Conservation (phyloP, 1,140 invertebrate genomes). For the Drosophila burlai region DNA sequence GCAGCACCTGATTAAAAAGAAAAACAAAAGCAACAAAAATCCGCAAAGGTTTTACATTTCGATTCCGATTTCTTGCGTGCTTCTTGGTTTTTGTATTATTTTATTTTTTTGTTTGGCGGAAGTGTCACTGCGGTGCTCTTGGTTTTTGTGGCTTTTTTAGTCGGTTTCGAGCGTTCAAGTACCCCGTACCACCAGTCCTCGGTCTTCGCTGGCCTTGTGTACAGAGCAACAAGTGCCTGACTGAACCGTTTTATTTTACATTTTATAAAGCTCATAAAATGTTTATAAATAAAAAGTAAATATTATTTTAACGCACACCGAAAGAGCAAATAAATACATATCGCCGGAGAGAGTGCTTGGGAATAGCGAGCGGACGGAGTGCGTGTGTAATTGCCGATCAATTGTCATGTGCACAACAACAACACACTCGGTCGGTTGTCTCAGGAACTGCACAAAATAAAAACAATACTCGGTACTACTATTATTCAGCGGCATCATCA, state of each 20-base stretch:
- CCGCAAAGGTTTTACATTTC: conserved; percentile 59
- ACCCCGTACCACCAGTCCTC: not conserved
- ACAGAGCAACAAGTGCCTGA: conserved; percentile 30
- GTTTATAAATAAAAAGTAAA: conserved; percentile 81
- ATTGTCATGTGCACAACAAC: conserved; percentile 61
- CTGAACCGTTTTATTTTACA: conserved; percentile 63
- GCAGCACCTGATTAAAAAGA: conserved; percentile 15
- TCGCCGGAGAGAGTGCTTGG: not conserved
- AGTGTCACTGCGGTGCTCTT: conserved; percentile 18
- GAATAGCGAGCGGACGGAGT: conserved; percentile 3
- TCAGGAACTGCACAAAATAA: conserved; percentile 28
- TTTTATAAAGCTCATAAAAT: conserved; percentile 68
- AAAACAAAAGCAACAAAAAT: conserved; percentile 29
- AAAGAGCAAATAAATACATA: not conserved
- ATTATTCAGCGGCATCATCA: conserved; percentile 34
- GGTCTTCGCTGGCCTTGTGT: conserved; percentile 21
- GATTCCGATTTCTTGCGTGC: conserved; percentile 62
- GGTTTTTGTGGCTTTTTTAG: conserved; percentile 17
- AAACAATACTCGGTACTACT: conserved; percentile 29
- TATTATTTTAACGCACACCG: conserved; percentile 53
- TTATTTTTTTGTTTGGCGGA: conserved; percentile 1
- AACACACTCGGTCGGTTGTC: conserved; percentile 8
- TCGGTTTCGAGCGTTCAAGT: conserved; percentile 22
- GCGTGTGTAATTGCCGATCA: conserved; percentile 67
- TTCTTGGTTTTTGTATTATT: conserved; percentile 6